A percentile compares a stretch with the other conserved stretches of the same genome.
Conservation (phyloP, 2,113 vertebrate species). For the Spilogale gracilis region DNA sequence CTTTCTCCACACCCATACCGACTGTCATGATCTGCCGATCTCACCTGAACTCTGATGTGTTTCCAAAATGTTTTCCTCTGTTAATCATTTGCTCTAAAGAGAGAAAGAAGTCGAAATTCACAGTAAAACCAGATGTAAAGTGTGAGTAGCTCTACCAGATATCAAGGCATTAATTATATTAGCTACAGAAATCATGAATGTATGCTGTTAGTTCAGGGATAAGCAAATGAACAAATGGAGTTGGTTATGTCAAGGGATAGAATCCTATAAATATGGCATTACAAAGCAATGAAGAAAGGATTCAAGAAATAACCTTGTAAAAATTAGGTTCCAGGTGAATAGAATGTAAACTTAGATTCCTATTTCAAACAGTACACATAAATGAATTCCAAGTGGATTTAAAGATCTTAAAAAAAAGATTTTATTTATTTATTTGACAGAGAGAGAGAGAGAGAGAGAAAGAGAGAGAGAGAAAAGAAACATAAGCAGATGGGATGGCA, state of each 20-base stretch:
- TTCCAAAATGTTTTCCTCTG: background rate
- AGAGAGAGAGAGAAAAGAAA: too few species aligned
- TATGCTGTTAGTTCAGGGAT: background rate
- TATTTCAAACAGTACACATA: background rate
- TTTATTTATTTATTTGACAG: too few species aligned
- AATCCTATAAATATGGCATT: background rate
- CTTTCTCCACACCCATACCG: background rate
- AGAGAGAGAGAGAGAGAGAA: too few species aligned
- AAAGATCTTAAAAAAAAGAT: background rate
- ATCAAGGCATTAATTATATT: background rate
- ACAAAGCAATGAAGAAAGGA: background rate
- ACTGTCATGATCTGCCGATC: background rate
- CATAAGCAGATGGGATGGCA: too few species aligned
- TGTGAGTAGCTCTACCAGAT: background rate
- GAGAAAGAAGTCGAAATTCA: slow-evolving; percentile 18
- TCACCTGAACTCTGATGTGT: background rate
- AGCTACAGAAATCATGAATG: background rate
- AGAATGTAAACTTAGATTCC: slow-evolving; percentile 15
- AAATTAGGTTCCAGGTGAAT: background rate
- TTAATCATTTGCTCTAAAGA: background rate
- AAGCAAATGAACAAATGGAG: background rate
- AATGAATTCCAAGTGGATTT: background rate
- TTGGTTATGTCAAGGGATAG: background rate
- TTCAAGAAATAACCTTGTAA: background rate
- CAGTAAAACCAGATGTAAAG: background rate